Percentiles rank a stretch among this genome's conserved stretches.
phyloP scores from a whole-genome alignment of 1,140 invertebrate genomes.

The Planococcus citri region DNA sequence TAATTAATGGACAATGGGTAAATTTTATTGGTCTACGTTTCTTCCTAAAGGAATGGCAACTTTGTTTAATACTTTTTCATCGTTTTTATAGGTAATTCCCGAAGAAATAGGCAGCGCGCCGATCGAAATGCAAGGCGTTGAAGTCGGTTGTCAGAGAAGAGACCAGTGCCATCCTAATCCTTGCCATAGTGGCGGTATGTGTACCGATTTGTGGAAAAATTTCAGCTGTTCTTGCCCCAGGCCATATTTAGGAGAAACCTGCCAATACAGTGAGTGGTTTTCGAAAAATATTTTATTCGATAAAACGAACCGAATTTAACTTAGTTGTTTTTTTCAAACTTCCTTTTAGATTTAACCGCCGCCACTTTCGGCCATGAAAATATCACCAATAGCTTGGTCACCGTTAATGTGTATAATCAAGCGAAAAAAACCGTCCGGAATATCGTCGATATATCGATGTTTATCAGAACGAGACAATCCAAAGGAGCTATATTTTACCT shows the following conservation, averaged over 20 bases:
- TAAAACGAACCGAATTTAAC: not conserved
- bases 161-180: slow-evolving; percentile 75
- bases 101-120: slow-evolving; percentile 32
- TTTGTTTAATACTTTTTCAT: not conserved
- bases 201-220: slow-evolving; percentile 78
- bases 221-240: slow-evolving; percentile 74
- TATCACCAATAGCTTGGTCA: slow-evolving; percentile 54
- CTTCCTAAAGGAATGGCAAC: too few relatives aligned
- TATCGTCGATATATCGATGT: slow-evolving; percentile 82
- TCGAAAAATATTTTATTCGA: too few relatives aligned
- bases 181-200: slow-evolving; percentile 71
- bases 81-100: slow-evolving; percentile 32
- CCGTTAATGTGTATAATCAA: slow-evolving; percentile 50
- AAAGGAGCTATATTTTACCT: slow-evolving; percentile 79
- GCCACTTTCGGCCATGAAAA: slow-evolving; percentile 84
- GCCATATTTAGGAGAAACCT: slow-evolving; percentile 73
- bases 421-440: slow-evolving; percentile 55
- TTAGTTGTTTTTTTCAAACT: not conserved
- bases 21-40: slow-evolving; percentile 16
- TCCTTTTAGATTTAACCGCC: slow-evolving; percentile 56
- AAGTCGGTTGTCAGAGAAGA: slow-evolving; percentile 58
- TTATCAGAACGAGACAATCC: slow-evolving; percentile 70
- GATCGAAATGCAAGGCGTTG: slow-evolving; percentile 37
- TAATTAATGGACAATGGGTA: slow-evolving; percentile 70
- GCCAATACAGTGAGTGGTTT: slow-evolving; percentile 61